These are phyloP conservation scores for Hyalella azteca DNA, from an alignment of 2,888 invertebrate genomes.

Conservation along the genomic window DNA sequence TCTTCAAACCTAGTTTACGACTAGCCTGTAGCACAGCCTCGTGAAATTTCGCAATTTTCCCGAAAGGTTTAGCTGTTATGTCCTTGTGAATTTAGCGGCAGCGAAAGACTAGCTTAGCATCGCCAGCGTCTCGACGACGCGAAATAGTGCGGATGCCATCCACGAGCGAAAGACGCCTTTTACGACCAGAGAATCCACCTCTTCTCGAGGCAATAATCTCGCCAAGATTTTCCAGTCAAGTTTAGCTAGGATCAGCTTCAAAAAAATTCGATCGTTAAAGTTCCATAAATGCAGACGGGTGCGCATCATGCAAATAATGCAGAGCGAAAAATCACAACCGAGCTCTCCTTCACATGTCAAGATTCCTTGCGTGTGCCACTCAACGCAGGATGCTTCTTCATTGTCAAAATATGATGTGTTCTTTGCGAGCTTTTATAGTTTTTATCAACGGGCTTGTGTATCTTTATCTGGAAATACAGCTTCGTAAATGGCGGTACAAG, in stretches of 20 bases:
- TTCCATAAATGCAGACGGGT: conserved; percentile 25
- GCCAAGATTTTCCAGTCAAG: conserved; percentile 16
- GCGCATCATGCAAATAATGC: conserved; percentile 1
- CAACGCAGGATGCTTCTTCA: too few species aligned
- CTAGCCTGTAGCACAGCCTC: not conserved
- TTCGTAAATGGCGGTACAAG: too few species aligned
- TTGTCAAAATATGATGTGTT: too few species aligned
- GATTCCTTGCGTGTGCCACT: too few species aligned
- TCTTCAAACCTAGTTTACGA: conserved; percentile 1
- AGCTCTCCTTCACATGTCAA: not conserved
- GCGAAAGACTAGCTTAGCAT: too few species aligned
- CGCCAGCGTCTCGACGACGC: not conserved
- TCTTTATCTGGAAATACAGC: too few species aligned
- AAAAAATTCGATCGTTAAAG: conserved; percentile 35
- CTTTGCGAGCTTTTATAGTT: too few species aligned
- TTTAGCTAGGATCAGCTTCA: conserved; percentile 5
- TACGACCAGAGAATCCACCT: conserved; percentile 18
- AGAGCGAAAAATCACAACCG: not conserved
- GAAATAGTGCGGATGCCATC: conserved; percentile 21
- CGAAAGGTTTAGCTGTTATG: not conserved
- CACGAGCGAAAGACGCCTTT: conserved; percentile 18
- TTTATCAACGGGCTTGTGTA: too few species aligned
- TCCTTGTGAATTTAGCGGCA: not conserved
- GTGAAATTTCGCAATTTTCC: not conserved
- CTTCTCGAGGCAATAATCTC: conserved; percentile 21